A percentile compares a stretch with the other conserved stretches of the same genome.
phyloP scores from a whole-genome alignment of 2,113 vertebrate species.

The Poecilia latipinna region DNA sequence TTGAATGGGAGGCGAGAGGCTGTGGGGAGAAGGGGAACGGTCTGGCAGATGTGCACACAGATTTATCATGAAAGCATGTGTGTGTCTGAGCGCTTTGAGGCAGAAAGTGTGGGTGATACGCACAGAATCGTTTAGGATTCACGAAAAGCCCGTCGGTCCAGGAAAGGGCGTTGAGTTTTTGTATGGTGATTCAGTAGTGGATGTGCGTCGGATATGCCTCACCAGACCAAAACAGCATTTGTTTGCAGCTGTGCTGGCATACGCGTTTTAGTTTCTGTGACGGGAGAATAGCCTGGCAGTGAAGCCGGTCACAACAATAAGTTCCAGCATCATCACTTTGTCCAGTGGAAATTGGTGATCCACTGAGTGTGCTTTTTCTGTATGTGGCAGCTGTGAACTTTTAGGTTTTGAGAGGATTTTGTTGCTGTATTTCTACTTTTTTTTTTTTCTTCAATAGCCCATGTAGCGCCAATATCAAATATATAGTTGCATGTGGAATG shows the following conservation, averaged over 20 bases:
- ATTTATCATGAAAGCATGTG: conserved; percentile 57
- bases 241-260: conserved; percentile 10
- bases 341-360: background rate
- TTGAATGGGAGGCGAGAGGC: background rate
- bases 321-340: background rate
- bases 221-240: conserved; percentile 12
- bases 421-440: background rate
- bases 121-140: conserved; percentile 51
- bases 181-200: conserved; percentile 22
- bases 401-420: background rate
- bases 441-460: background rate
- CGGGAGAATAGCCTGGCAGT: background rate
- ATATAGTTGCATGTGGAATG: background rate
- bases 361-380: background rate
- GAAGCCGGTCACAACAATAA: background rate
- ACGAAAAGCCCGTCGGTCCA: conserved; percentile 54
- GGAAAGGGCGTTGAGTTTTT: conserved; percentile 36
- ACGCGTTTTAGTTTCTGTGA: conserved; percentile 25
- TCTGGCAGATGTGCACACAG: conserved; percentile 66
- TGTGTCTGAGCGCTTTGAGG: conserved; percentile 35
- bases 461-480: background rate
- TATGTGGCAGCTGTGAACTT: background rate
- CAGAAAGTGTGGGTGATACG: conserved; percentile 34
- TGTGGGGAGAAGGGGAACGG: conserved; percentile 21
- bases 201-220: conserved; percentile 19